These are phyloP conservation scores for Antechinus flavipes DNA, from an alignment of 2,113 vertebrate genomes.

Conservation along the genomic window DNA sequence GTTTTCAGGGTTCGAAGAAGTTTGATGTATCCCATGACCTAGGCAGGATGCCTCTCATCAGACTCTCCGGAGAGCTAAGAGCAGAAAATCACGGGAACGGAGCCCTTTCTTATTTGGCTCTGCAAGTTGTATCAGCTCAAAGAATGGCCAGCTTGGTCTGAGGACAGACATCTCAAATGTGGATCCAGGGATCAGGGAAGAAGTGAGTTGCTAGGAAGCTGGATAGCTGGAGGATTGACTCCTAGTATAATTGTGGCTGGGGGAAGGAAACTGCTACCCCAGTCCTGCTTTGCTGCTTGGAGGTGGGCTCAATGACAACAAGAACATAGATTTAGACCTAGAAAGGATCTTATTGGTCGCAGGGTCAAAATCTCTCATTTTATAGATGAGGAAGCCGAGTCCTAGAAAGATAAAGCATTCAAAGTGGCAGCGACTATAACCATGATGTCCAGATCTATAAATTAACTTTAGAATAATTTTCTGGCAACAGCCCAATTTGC, in stretches of 20 bases:
- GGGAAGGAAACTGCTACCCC: background rate
- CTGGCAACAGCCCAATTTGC: background rate
- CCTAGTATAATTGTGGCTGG: background rate
- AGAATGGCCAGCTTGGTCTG: background rate
- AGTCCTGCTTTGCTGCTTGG: background rate
- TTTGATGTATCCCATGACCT: background rate
- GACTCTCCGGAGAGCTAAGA: background rate
- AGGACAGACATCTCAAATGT: background rate
- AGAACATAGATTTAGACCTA: background rate
- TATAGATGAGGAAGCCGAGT: background rate
- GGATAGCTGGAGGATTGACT: background rate
- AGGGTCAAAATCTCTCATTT: background rate
- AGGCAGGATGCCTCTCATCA: background rate
- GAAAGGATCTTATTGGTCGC: background rate
- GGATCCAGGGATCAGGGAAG: background rate
- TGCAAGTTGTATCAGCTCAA: background rate
- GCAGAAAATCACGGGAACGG: background rate
- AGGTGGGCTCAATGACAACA: background rate
- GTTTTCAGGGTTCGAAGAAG: background rate
- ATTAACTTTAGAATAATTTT: background rate
- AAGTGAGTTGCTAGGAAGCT: background rate
- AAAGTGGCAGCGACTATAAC: background rate
- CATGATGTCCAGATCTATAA: background rate
- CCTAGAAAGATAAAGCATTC: background rate
- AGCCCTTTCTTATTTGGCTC: background rate